A percentile compares a stretch with the other conserved stretches of the same genome.
phyloP scores from a whole-genome alignment of 64 coral and sea anemone genomes.

The Stichodactyla mertensii region DNA sequence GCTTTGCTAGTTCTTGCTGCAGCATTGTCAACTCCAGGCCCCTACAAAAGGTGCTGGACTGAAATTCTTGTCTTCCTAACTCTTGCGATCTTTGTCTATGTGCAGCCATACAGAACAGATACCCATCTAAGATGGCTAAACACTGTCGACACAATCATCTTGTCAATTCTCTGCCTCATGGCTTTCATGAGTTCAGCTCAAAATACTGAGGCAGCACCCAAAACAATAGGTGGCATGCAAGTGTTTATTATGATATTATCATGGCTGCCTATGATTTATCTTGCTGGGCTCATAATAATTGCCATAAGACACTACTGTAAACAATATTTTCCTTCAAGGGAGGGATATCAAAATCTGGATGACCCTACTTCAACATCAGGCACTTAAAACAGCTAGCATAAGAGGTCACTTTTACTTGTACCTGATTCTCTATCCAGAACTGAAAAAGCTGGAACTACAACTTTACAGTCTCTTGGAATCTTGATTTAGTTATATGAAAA shows the following conservation, averaged over 20 bases:
- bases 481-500: too few relatives aligned
- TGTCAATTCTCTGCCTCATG: conserved; percentile 29
- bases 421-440: too few relatives aligned
- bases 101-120: conserved; percentile 29
- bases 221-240: background rate
- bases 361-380: conserved; percentile 1
- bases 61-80: conserved; percentile 13
- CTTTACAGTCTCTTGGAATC: too few relatives aligned
- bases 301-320: background rate
- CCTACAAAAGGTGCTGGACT: conserved; percentile 16
- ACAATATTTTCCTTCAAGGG: background rate
- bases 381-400: background rate
- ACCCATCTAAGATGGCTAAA: conserved; percentile 26
- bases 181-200: conserved; percentile 23
- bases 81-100: conserved; percentile 22
- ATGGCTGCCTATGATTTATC: conserved; percentile 41
- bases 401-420: too few relatives aligned
- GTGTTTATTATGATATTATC: background rate
- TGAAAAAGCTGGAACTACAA: too few relatives aligned
- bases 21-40: background rate
- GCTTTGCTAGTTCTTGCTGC: conserved; percentile 31
- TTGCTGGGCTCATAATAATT: conserved; percentile 8
- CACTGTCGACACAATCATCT: conserved; percentile 29
- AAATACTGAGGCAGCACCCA: background rate
- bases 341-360: background rate